phyloP scores from a whole-genome alignment of 2,113 vertebrate genomes.

The Meleagris gallopavo region DNA sequence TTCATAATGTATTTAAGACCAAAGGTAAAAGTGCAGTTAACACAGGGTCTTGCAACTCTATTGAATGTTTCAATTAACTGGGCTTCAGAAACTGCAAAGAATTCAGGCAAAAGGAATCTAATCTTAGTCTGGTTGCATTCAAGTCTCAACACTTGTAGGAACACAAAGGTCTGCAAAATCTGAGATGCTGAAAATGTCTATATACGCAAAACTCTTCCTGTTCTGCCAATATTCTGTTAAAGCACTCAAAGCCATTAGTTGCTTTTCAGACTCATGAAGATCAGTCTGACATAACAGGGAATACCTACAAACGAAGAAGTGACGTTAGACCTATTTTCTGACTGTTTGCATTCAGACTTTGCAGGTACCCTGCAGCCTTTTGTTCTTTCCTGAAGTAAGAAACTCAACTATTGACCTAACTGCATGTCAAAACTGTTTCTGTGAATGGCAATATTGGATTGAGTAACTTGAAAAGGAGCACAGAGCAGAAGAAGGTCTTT shows the following conservation, averaged over 20 bases:
- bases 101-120: neutral
- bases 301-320: neutral
- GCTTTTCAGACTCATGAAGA: neutral
- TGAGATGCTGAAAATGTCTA: neutral
- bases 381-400: neutral
- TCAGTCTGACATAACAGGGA: neutral
- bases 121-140: neutral
- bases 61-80: neutral
- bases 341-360: neutral
- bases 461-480: neutral
- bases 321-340: neutral
- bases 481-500: neutral
- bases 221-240: neutral
- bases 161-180: neutral
- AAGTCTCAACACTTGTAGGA: neutral
- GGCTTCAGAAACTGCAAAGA: neutral
- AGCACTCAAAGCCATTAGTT: neutral
- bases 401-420: neutral
- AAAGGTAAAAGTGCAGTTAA: neutral
- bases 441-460: neutral
- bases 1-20: neutral
- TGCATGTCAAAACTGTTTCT: neutral
- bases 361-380: neutral
- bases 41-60: neutral
- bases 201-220: neutral